Conservation (phyloP, 2,888 invertebrate species). For the Athalia rosae region DNA sequence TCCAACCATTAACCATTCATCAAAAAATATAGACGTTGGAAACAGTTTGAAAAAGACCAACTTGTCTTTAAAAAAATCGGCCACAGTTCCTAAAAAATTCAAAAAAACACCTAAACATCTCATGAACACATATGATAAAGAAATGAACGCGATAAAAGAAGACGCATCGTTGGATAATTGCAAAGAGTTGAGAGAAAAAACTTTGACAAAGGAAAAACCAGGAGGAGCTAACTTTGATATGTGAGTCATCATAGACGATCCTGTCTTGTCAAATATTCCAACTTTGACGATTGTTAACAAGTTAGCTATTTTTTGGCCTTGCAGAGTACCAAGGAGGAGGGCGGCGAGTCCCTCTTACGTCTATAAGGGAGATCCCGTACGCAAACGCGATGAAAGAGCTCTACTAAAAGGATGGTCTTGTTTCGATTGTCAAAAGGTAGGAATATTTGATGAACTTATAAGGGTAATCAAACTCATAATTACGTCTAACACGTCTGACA, state of each 20-base stretch:
- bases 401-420: slow-evolving; percentile 72
- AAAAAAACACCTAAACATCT: neutral
- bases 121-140: neutral
- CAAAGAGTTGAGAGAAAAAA: neutral
- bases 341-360: slow-evolving; percentile 61
- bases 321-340: slow-evolving; percentile 56
- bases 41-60: neutral
- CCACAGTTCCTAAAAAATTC: neutral
- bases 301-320: neutral
- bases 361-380: slow-evolving; percentile 62
- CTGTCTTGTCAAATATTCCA: neutral
- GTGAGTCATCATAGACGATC: neutral
- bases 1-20: neutral
- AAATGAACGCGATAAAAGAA: neutral
- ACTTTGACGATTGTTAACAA: neutral
- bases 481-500: neutral
- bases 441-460: neutral
- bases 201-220: slow-evolving; percentile 9
- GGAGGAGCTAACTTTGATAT: neutral
- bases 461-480: neutral
- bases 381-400: slow-evolving; percentile 68
- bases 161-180: neutral
- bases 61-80: slow-evolving; percentile 7
- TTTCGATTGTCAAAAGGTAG: slow-evolving; percentile 70
- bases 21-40: neutral